A percentile compares a stretch with the other conserved stretches of the same genome.
These are phyloP conservation scores for Anolis sagrei DNA, from an alignment of 2,113 vertebrate genomes.

Conservation along the genomic window DNA sequence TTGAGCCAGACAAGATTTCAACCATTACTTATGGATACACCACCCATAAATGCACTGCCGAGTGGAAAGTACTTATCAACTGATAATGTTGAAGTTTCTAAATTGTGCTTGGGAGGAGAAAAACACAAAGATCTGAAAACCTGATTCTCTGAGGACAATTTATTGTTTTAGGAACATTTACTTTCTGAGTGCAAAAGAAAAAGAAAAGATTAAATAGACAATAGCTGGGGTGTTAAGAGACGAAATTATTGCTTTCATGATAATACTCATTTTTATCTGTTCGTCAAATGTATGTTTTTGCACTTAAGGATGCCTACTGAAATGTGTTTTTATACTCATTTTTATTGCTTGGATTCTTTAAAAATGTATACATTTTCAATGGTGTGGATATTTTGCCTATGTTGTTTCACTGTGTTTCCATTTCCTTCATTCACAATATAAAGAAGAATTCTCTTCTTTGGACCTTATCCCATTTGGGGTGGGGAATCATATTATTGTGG, in stretches of 20 bases:
- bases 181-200: slow-evolving; percentile 3
- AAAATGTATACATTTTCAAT: slow-evolving; percentile 1
- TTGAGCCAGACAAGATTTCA: background rate
- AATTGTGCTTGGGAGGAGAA: slow-evolving; percentile 4
- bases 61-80: slow-evolving; percentile 8
- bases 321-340: background rate
- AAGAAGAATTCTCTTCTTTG: background rate
- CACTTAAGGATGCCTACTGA: slow-evolving; percentile 12
- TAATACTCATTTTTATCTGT: background rate
- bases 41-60: background rate
- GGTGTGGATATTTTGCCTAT: background rate
- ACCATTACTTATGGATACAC: background rate
- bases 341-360: background rate
- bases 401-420: background rate
- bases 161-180: slow-evolving; percentile 23
- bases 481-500: too few species aligned
- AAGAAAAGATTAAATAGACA: background rate
- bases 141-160: background rate
- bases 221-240: background rate
- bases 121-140: background rate
- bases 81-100: background rate
- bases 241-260: background rate
- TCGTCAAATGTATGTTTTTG: background rate
- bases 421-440: background rate
- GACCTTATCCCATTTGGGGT: too few species aligned